phyloP scores from a whole-genome alignment of 2,888 invertebrate genomes.

The Protophormia terraenovae region DNA sequence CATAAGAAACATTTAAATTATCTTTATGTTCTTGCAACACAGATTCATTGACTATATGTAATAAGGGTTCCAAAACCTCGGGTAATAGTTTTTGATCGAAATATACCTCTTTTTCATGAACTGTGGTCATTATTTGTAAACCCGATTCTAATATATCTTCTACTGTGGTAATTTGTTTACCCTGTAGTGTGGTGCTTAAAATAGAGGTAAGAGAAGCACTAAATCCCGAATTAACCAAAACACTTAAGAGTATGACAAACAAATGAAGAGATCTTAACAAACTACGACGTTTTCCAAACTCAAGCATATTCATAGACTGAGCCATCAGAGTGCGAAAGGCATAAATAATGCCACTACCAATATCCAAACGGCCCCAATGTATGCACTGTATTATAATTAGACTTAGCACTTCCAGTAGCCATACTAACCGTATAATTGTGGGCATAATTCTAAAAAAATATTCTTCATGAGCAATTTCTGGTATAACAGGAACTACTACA shows the following conservation, averaged over 20 bases:
- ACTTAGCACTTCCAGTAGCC: constrained; percentile 50
- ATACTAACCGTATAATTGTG: constrained; percentile 50
- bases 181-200: constrained; percentile 67
- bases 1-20: constrained; percentile 55
- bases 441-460: constrained; percentile 63
- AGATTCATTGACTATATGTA: constrained; percentile 58
- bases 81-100: constrained; percentile 61
- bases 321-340: neutral
- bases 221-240: constrained; percentile 58
- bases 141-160: constrained; percentile 64
- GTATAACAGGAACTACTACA: constrained; percentile 67
- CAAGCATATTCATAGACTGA: constrained; percentile 9
- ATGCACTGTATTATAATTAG: constrained; percentile 52
- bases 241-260: neutral
- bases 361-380: neutral
- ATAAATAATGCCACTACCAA: constrained; percentile 30
- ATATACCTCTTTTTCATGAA: constrained; percentile 48
- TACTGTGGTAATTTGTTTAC: constrained; percentile 59
- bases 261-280: constrained; percentile 26
- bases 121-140: constrained; percentile 60
- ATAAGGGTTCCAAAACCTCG: neutral
- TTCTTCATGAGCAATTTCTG: constrained; percentile 63
- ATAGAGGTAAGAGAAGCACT: constrained; percentile 66
- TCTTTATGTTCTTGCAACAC: constrained; percentile 49
- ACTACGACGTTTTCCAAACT: neutral